A percentile compares a stretch with the other conserved stretches of the same genome.
Conservation (phyloP, 2,113 vertebrate genomes). For the Cephalopholis sonnerati region DNA sequence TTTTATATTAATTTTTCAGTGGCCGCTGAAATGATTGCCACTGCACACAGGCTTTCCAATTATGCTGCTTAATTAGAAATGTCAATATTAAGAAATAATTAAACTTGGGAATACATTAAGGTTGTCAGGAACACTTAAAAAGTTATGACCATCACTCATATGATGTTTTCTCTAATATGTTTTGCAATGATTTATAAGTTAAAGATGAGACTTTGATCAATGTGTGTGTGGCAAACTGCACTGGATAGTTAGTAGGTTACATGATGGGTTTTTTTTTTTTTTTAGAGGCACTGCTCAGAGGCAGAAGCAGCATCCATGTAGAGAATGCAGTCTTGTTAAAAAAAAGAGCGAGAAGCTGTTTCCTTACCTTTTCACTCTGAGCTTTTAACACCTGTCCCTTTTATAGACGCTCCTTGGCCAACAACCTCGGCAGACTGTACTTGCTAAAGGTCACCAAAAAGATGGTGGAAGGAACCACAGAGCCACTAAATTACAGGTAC, state of each 20-base stretch:
- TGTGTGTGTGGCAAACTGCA: slow-evolving; percentile 39
- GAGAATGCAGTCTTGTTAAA: neutral
- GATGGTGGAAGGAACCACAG: neutral
- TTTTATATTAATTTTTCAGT: slow-evolving; percentile 86
- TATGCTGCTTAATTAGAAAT: slow-evolving; percentile 87
- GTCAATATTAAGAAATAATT: slow-evolving; percentile 88
- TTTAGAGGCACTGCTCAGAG: neutral
- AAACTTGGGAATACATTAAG: slow-evolving; percentile 82
- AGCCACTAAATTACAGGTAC: neutral
- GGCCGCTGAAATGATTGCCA: slow-evolving; percentile 80
- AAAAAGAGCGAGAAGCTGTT: neutral
- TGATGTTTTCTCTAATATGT: slow-evolving; percentile 66
- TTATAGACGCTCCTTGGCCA: neutral
- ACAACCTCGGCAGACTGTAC: neutral
- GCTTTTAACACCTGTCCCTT: neutral
- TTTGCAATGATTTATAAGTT: slow-evolving; percentile 68
- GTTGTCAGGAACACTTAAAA: slow-evolving; percentile 79
- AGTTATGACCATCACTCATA: slow-evolving; percentile 75
- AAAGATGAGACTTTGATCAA: slow-evolving; percentile 62
- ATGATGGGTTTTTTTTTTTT: neutral
- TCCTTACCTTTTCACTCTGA: neutral
- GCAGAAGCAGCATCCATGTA: neutral
- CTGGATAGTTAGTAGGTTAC: slow-evolving; percentile 26
- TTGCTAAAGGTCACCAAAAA: neutral
- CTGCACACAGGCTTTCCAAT: slow-evolving; percentile 83